Base-by-base conservation (phyloP, 2,888 invertebrate species). In the Synergus laeviventris region DNA sequence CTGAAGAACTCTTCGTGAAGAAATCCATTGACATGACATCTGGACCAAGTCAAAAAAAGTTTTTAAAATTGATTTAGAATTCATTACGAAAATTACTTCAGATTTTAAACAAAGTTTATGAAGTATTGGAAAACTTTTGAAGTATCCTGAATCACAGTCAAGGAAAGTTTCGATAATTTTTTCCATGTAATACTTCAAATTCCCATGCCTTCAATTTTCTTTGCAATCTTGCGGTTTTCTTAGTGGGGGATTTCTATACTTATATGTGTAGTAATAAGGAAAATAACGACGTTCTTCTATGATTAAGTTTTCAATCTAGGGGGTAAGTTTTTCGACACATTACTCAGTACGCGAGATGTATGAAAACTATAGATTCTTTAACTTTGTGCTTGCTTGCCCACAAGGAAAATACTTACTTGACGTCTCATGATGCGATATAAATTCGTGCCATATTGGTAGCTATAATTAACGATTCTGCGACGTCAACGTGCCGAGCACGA, bases 401-500 rank as follows among this genome's bases (percentile, higher is more conserved):
- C 45, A 49, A 45, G 66, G 45, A 45, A 49, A 45, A 9, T 70
- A 31, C 21, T 14, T 31, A 45, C 42, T 66, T 42, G 24, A 24
- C 31, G 16, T 66, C 49, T 31, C 45, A n/a, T 36, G 38, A 62
- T 62, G 11, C 21, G 61, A 36, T 70, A 36, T 70, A 45, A 70
- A 49, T 49, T 49, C 11, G 49, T 70, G 70, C 49, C 70, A 70
- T 70, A 49, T 70, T 70, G 45, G 70, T 31, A 24, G 70, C 49
- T 70, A 70, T 70, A 70, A 70, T 70, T 70, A 70, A 49, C 70
- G 31, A 49, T 70, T 70, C 70, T 18, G 12, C 56, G 45, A 70
- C 70, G 70, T 49, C 70, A 49, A 70, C 31, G 70, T 70, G 45
- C 70, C 49, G 16, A 49, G 45, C 21, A 49, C 38, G 42, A 66